Base-by-base conservation (phyloP, 2,888 invertebrate species). In the Synergus japonicus region DNA sequence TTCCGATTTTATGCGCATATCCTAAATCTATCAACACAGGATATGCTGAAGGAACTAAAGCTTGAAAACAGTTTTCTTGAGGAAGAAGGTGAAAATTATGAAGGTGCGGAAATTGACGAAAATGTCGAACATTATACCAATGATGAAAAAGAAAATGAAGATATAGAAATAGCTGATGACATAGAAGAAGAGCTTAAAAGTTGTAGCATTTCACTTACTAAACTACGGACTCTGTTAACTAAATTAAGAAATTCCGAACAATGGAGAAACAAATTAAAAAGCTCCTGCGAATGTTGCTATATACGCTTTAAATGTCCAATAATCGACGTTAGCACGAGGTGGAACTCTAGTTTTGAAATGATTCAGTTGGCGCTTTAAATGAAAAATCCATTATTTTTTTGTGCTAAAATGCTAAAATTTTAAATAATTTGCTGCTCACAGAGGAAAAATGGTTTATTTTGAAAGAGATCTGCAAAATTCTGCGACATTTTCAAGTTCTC, bases 1-100 rank as follows among this genome's bases (percentile, higher is more conserved):
- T 89, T 88, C 79, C 81, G 85, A 13, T 88, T 87, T 76, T 83
- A 87, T 73, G 85, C 85, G 2, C 87, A 89, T 76, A 84, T 88
- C 63, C 44, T 88, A 64, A 88, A 89, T 77, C 77, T 87, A n/a
- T 86, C 77, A 9, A 86, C 87, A 18, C 84, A 88, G 80, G 87
- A 87, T 78, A 60, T 80, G 29, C 63, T 84, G 46, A 82, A 81
- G 77, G 44, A 12, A 29, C 12, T 63, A 9, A 37, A 63, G 10
- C 29, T 63, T 10, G 37, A 63, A 63, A 10, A 13, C 22, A 29
- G 29, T 22, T 1, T 12, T 13, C 1, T 63, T 29, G 63, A 64
- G 41, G 77, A 78, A 49, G 67, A 46, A 63, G 43, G 29, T 63
- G 69, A 64, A 41, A 67, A 79, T 46, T 58, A 64, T 44, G 76